phyloP scores from a whole-genome alignment of 2,113 vertebrate species.

The Amphilophus citrinellus region DNA sequence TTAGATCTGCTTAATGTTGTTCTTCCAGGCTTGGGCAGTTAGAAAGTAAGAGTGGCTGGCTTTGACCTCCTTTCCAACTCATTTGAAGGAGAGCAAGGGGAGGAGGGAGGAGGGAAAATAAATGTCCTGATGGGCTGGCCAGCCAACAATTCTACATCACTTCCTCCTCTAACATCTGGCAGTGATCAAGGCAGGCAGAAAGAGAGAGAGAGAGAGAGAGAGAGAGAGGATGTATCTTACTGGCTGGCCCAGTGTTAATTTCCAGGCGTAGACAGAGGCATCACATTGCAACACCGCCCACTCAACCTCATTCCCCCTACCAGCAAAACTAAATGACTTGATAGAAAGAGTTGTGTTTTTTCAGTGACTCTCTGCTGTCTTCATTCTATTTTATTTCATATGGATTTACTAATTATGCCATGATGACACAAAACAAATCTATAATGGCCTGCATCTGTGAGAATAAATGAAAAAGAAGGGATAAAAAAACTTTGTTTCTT shows the following conservation, averaged over 20 bases:
- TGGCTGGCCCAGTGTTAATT: slow-evolving; percentile 40
- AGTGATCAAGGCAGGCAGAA: slow-evolving; percentile 72
- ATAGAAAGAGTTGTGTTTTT: slow-evolving; percentile 22
- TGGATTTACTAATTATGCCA: background rate
- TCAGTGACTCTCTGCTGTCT: background rate
- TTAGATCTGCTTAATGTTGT: slow-evolving; percentile 43
- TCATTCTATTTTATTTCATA: background rate
- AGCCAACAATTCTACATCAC: slow-evolving; percentile 77
- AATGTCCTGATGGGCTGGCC: slow-evolving; percentile 58
- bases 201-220: slow-evolving; percentile 17
- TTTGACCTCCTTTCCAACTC: slow-evolving; percentile 78
- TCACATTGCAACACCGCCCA: slow-evolving; percentile 57
- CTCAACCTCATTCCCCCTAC: slow-evolving; percentile 38
- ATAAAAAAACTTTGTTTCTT: background rate
- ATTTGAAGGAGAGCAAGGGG: slow-evolving; percentile 47
- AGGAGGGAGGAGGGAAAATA: slow-evolving; percentile 57
- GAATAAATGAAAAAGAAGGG: background rate
- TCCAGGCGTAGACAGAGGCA: slow-evolving; percentile 42
- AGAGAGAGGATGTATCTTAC: slow-evolving; percentile 48
- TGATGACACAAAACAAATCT: background rate
- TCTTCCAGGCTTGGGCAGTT: slow-evolving; percentile 37
- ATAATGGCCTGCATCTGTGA: background rate
- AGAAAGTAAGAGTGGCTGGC: slow-evolving; percentile 60
- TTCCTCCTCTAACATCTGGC: slow-evolving; percentile 84
- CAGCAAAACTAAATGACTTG: slow-evolving; percentile 40